Percentiles rank a stretch among this genome's conserved stretches.
phyloP scores from a whole-genome alignment of 1,140 invertebrate species.

The Elysia chlorotica region DNA sequence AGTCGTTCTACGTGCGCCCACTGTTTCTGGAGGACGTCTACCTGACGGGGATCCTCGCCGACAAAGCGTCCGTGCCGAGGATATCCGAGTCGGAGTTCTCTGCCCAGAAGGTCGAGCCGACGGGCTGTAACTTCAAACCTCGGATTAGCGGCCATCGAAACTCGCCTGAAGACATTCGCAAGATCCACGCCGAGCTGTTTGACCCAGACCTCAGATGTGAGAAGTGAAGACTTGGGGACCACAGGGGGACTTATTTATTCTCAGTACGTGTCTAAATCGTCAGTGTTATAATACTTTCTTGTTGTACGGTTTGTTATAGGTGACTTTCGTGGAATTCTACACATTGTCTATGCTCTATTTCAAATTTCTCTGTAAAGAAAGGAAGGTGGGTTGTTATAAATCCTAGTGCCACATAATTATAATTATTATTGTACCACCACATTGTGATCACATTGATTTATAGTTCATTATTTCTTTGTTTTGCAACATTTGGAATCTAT shows the following conservation, averaged over 20 bases:
- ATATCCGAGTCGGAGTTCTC: constrained; percentile 27
- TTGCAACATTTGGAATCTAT: too few species aligned
- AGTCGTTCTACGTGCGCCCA: constrained; percentile 34
- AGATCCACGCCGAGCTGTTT: constrained; percentile 31
- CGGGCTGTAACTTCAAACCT: constrained; percentile 33
- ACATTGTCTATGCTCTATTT: too few species aligned
- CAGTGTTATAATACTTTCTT: neutral
- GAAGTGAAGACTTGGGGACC: too few species aligned
- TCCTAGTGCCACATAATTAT: too few species aligned
- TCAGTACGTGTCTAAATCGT: neutral
- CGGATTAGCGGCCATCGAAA: constrained; percentile 37
- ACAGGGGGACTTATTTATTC: too few species aligned
- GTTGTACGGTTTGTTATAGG: neutral
- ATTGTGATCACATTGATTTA: too few species aligned
- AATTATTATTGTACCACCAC: too few species aligned
- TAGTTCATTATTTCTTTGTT: too few species aligned
- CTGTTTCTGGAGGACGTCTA: constrained; percentile 61
- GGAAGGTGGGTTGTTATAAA: neutral
- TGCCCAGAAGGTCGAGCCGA: constrained; percentile 10
- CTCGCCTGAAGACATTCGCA: constrained; percentile 24
- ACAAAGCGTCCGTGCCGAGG: constrained; percentile 21
- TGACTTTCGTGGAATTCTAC: neutral
- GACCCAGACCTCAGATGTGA: constrained; percentile 19
- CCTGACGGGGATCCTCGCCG: constrained; percentile 51
- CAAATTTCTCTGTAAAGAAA: neutral